Evolutionary conservation across 2,113 vertebrate genomes (phyloP).

Genomic region (Geothlypis trichas): DNA sequence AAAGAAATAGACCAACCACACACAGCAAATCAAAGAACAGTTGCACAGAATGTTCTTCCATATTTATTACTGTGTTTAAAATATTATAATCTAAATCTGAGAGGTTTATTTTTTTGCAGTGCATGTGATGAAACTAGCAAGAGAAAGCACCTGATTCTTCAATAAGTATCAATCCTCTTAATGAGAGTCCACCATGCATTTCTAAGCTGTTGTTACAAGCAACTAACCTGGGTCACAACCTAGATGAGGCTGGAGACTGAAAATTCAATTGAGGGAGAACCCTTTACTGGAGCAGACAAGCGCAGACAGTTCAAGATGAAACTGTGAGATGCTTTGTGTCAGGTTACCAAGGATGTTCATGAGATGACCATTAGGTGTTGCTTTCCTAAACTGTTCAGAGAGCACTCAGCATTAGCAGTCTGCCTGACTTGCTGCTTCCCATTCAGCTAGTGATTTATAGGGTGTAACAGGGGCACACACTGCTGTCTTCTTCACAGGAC

Average conservation of each 20-base stretch:
- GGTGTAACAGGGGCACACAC: background rate
- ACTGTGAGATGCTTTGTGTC: background rate
- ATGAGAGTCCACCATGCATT: background rate
- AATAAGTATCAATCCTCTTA: background rate
- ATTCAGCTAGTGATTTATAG: background rate
- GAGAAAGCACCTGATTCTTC: background rate
- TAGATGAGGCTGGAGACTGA: background rate
- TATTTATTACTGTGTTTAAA: background rate
- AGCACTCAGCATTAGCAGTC: background rate
- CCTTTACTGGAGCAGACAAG: background rate
- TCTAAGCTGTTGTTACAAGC: background rate
- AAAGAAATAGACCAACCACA: background rate
- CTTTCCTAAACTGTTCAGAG: background rate
- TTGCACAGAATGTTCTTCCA: background rate
- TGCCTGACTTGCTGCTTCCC: background rate
- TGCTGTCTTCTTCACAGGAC: background rate
- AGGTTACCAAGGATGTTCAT: background rate
- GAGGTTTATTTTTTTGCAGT: background rate
- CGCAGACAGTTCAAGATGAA: background rate
- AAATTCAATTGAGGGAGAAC: background rate
- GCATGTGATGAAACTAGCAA: background rate
- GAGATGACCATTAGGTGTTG: background rate
- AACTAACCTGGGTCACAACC: background rate
- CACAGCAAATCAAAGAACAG: background rate
- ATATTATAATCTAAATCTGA: background rate